A percentile compares a stretch with the other conserved stretches of the same genome.
Evolutionary conservation across 2,888 invertebrate genomes (phyloP).

Genomic region (Ferrisia virgata): DNA sequence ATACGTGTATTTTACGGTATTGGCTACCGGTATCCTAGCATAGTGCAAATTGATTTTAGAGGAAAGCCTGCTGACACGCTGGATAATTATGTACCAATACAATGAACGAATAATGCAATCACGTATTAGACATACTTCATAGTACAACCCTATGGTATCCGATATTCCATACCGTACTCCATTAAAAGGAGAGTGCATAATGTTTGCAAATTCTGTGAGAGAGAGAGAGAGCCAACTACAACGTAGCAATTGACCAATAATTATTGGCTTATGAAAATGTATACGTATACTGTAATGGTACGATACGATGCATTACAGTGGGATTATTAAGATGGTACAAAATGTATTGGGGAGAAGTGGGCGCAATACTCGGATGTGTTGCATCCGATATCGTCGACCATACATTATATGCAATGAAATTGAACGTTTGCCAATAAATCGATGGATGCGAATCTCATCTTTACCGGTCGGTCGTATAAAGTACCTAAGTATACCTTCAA

Average conservation of each 20-base stretch:
- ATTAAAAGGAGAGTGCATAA: not conserved
- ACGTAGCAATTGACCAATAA: not conserved
- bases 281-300: not conserved
- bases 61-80: not conserved
- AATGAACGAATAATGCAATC: not conserved
- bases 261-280: not conserved
- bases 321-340: not conserved
- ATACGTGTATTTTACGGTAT: not conserved
- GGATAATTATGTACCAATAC: not conserved
- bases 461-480: no score
- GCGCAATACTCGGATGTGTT: not conserved
- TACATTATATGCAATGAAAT: not conserved
- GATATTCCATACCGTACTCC: not conserved
- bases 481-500: no score
- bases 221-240: not conserved
- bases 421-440: not conserved
- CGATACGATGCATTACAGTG: not conserved
- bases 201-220: not conserved
- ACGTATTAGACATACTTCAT: not conserved
- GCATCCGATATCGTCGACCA: not conserved
- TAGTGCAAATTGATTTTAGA: not conserved
- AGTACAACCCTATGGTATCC: not conserved
- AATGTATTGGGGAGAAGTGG: not conserved
- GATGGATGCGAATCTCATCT: not conserved
- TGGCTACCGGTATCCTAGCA: not conserved